Evolutionary conservation across 2,113 vertebrate genomes (phyloP), one percentile per base, ranked within the genome.

Genomic region (Arvicanthis niloticus): DNA sequence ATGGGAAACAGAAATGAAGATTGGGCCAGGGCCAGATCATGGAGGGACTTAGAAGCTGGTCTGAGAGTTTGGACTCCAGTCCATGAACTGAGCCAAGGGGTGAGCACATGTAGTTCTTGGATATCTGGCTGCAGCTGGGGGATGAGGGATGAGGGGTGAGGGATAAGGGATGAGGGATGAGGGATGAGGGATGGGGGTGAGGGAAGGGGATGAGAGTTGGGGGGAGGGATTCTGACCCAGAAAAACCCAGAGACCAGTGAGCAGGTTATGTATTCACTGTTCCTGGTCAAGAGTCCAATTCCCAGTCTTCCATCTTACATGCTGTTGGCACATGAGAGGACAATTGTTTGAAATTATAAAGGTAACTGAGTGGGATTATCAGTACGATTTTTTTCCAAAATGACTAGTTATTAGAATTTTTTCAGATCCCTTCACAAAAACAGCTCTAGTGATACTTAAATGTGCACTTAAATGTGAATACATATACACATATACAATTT

Each of bases 341-440:
- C 15, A 68, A 26, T 42, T 81, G 48, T 92, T 82, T 84, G 40
- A 94, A 85, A 42, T 56, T 60, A 88, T 45, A 86, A 95, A 93
- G 73, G 6, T 72, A 34, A 78, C 16, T 85, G 37, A 90, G 51
- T 92, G n/a, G 56, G 45, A 68, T 80, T 92, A 92, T 90, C 19
- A 88, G 81, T 91, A 82, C 78, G 73, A 88, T 42, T 94, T 94
- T 75, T 24, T 72, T 85, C 51, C 65, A 90, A 95, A 95, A 90
- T 62, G 48, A 60, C 26, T 65, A 45, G 16, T 96, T 85, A 19
- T 80, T 16, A 96, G 37, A 89, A 45, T 77, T 34, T 91, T 48
- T 78, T 45, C 58, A 68, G 76, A 26, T 3, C 1, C 34, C 93
- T 93, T 82, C 17, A 72, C 68, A 77, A 82, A 91, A 91, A 84